These are phyloP conservation scores for Numenius phaeopus DNA, from an alignment of 2,797 vertebrate species.

Conservation along the genomic window DNA sequence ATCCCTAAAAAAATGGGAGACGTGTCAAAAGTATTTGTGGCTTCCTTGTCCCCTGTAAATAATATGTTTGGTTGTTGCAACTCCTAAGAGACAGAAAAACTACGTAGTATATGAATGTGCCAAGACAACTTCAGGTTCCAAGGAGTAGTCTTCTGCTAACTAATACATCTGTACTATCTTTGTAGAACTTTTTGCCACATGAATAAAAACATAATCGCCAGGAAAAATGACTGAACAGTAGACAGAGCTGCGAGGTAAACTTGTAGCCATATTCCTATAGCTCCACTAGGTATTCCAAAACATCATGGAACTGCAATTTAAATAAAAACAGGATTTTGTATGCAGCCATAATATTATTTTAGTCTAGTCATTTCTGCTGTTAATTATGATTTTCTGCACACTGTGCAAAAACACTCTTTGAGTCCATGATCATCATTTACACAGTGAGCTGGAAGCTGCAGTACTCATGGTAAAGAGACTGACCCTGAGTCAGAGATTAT, in stretches of 20 bases:
- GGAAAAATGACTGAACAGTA: neutral
- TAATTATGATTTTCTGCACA: slow-evolving; percentile 22
- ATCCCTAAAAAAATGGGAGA: neutral
- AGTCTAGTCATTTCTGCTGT: neutral
- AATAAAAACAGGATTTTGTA: neutral
- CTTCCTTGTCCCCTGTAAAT: neutral
- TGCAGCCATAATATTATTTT: neutral
- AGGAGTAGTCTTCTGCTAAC: neutral
- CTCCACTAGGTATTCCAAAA: neutral
- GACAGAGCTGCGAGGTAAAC: neutral
- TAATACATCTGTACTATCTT: neutral
- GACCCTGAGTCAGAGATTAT: slow-evolving; percentile 30
- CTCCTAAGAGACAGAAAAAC: neutral
- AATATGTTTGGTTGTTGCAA: neutral
- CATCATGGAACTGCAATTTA: neutral
- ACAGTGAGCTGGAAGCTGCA: neutral
- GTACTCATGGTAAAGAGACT: neutral
- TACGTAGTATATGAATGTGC: neutral
- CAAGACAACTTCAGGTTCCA: neutral
- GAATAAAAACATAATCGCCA: neutral
- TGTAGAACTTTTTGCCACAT: neutral
- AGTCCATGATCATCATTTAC: neutral
- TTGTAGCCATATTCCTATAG: neutral
- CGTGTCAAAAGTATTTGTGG: neutral
- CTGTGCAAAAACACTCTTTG: neutral